Percentiles rank a stretch among this genome's conserved stretches.
phyloP scores from a whole-genome alignment of 2,797 vertebrate species.

The Arrhamphus sclerolepis region DNA sequence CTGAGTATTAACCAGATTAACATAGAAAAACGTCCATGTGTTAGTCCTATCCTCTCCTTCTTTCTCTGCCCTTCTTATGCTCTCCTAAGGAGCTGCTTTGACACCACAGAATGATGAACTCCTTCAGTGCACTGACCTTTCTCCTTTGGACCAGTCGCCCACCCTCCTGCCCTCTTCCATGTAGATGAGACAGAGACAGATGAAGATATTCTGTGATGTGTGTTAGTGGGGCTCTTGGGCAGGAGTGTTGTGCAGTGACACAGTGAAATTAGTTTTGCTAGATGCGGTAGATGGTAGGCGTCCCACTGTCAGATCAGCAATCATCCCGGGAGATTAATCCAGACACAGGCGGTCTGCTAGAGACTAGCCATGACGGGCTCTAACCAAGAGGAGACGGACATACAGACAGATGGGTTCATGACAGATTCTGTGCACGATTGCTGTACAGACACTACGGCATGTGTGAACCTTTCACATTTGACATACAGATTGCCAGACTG shows the following conservation, averaged over 20 bases:
- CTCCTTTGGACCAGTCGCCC: slow-evolving; percentile 65
- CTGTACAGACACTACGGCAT: slow-evolving; percentile 27
- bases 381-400: slow-evolving; percentile 40
- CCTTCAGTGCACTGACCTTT: slow-evolving; percentile 77
- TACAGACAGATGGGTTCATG: slow-evolving; percentile 41
- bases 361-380: slow-evolving; percentile 50
- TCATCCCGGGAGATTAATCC: slow-evolving; percentile 70
- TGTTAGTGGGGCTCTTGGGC: slow-evolving; percentile 38
- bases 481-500: slow-evolving; percentile 40
- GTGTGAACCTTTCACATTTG: slow-evolving; percentile 28
- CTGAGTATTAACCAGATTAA: background rate
- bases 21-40: background rate
- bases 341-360: slow-evolving; percentile 52
- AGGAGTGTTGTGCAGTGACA: slow-evolving; percentile 52
- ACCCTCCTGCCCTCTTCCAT: slow-evolving; percentile 65
- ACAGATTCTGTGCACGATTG: slow-evolving; percentile 40
- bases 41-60: slow-evolving; percentile 8
- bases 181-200: slow-evolving; percentile 82
- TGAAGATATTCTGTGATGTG: slow-evolving; percentile 73
- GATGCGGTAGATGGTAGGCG: slow-evolving; percentile 46
- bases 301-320: slow-evolving; percentile 66
- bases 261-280: slow-evolving; percentile 74
- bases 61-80: slow-evolving; percentile 44
- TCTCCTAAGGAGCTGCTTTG: slow-evolving; percentile 60
- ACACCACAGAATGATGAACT: slow-evolving; percentile 78